Evolutionary conservation across 2,797 vertebrate genomes (phyloP).

Genomic region (Synanceia verrucosa): DNA sequence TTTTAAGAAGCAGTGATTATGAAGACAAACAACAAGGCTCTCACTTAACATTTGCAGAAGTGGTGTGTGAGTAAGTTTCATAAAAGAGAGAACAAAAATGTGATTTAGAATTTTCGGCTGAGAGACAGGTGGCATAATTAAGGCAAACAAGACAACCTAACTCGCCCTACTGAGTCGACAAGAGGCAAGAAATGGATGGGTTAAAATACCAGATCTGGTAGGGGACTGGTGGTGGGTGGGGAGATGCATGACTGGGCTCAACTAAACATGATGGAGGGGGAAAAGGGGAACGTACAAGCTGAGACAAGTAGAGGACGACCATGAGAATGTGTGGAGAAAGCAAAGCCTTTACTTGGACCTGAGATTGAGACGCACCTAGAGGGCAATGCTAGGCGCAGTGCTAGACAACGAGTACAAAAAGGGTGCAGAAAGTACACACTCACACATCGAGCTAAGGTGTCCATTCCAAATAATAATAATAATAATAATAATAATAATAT

Average conservation of each 20-base stretch:
- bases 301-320: constrained; percentile 54
- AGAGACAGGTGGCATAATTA: constrained; percentile 64
- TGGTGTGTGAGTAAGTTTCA: constrained; percentile 19
- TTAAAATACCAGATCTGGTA: constrained; percentile 65
- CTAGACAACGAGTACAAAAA: constrained; percentile 77
- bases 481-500: constrained; percentile 73
- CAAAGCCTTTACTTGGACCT: constrained; percentile 84
- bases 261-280: constrained; percentile 20
- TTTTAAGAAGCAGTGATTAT: constrained; percentile 70
- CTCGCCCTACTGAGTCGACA: constrained; percentile 71
- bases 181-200: constrained; percentile 65
- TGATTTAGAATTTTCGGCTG: constrained; percentile 33
- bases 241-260: constrained; percentile 27
- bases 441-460: constrained; percentile 78
- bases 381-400: constrained; percentile 74
- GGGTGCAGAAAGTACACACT: constrained; percentile 78
- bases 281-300: not conserved
- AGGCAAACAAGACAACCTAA: constrained; percentile 74
- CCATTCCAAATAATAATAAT: constrained; percentile 77
- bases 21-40: constrained; percentile 52
- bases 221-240: too few relatives aligned
- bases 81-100: not conserved
- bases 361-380: constrained; percentile 81
- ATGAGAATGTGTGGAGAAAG: constrained; percentile 76
- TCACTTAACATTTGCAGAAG: constrained; percentile 39